Evolutionary conservation across 2,888 invertebrate species (phyloP), one percentile per base, ranked within the genome.

Genomic region (Mamestra brassicae): DNA sequence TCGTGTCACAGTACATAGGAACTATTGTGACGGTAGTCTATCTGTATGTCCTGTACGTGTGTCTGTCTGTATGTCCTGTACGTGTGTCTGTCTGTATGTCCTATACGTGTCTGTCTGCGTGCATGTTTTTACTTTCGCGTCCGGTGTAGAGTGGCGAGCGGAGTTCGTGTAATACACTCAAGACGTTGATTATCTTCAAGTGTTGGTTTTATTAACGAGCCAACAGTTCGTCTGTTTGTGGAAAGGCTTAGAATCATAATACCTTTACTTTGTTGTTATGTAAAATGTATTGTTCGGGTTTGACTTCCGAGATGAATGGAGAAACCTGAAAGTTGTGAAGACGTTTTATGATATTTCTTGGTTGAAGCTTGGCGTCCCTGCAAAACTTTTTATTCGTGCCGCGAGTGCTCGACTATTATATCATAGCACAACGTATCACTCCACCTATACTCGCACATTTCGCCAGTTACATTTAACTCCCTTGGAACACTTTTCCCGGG

Each of bases 111-210:
- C 36, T 50, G 54, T 74, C 61, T 52, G 55, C 34, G 57, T 69
- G 70, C 55, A 67, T 76, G 70, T 87, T 80, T 85, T 83, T 80
- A 83, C 78, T 87, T 87, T 85, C 81, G 81, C 69, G 68, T 85
- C 81, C 87, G 83, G 87, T 87, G 78, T 83, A 76, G 34, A 54
- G 63, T 84, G 76, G 34, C 71, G 42, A 26, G 83, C 81, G 74
- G 73, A 68, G n/a, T 54, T 66, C 63, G 72, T 65, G 75, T 83
- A 74, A 80, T 52, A 42, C 45, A 63, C 64, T 72, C 52, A 64
- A 79, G 57, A 72, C 57, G 38, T 55, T 17, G 42, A 36, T 83
- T 63, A 50, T 45, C 26, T 10, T 26, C 17, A 42, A 79, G 65
- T 83, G 65, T 71, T 79, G 45, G 57, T 71, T 75, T 68, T 67